Evolutionary conservation across 2,888 invertebrate species (phyloP).

Genomic region (Diplazon laetatorius): DNA sequence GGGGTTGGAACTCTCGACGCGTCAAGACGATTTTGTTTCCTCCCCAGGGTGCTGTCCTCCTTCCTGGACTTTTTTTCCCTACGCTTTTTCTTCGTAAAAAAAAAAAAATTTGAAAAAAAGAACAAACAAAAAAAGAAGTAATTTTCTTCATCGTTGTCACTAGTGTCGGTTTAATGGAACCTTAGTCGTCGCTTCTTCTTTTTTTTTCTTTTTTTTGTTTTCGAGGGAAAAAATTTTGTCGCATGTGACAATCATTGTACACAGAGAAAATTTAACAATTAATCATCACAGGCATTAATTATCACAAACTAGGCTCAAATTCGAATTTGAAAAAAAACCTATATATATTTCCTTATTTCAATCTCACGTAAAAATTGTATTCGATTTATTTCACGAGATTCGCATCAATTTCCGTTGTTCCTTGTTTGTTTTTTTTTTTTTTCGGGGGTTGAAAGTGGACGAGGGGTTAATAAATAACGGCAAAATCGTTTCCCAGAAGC

Average conservation of each 20-base stretch:
- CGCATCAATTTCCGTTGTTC: conserved; percentile 39
- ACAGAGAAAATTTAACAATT: too few species aligned
- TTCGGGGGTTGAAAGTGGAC: too few species aligned
- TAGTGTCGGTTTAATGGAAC: conserved; percentile 73
- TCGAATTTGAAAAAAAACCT: too few species aligned
- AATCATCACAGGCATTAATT: too few species aligned
- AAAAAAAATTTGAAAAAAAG: not conserved
- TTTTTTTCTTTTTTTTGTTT: too few species aligned
- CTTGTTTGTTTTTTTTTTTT: conserved; percentile 8
- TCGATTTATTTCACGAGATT: conserved; percentile 63
- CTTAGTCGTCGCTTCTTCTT: conserved; percentile 35
- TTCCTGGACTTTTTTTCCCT: conserved; percentile 54
- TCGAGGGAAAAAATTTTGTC: too few species aligned
- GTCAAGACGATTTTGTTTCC: conserved; percentile 69
- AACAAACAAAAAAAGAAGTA: too few species aligned
- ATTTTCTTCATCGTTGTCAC: not conserved
- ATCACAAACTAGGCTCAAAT: too few species aligned
- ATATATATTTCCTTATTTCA: too few species aligned
- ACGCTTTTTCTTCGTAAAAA: conserved; percentile 8
- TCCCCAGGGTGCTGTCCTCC: conserved; percentile 51
- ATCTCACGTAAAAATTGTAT: too few species aligned
- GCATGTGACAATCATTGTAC: too few species aligned
- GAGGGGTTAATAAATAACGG: not conserved
- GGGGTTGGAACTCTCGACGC: conserved; percentile 57
- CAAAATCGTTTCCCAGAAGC: conserved; percentile 7